Conservation (phyloP, 2,797 vertebrate genomes). For the Peromyscus aztecus region DNA sequence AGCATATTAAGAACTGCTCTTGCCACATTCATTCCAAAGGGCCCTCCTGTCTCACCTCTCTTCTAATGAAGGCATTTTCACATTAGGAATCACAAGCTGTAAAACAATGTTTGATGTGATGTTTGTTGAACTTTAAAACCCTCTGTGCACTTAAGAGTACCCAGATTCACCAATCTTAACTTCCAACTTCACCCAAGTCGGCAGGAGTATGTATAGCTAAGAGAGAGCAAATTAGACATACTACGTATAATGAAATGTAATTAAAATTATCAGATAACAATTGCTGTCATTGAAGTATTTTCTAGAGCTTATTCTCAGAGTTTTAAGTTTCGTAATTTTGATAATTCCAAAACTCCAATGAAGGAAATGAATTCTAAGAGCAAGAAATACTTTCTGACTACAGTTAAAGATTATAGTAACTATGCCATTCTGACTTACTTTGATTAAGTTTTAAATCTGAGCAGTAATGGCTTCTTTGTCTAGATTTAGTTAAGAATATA, state of each 20-base stretch:
- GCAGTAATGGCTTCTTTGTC: not conserved
- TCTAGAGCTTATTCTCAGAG: not conserved
- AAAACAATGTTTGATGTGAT: not conserved
- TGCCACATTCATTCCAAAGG: not conserved
- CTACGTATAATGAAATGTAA: not conserved
- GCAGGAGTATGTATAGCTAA: not conserved
- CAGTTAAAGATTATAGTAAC: not conserved
- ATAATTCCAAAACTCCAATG: fast-evolving
- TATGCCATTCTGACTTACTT: not conserved
- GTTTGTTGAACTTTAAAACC: not conserved
- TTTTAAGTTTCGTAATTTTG: not conserved
- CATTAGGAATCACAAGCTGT: not conserved
- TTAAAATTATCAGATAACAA: not conserved
- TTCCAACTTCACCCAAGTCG: not conserved
- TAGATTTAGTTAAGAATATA: not conserved
- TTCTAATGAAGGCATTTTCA: too few species aligned
- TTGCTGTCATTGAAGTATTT: not conserved
- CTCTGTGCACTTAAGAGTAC: not conserved
- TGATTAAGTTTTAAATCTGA: not conserved
- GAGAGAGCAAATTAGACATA: not conserved
- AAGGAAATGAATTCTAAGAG: not conserved
- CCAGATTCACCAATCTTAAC: not conserved
- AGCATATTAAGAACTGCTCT: not conserved
- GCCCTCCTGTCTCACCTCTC: fast-evolving
- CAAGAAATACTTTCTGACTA: not conserved